Evolutionary conservation across 2,888 invertebrate species (phyloP), one percentile per base, ranked within the genome.

Genomic region (Priocnemis perturbator): DNA sequence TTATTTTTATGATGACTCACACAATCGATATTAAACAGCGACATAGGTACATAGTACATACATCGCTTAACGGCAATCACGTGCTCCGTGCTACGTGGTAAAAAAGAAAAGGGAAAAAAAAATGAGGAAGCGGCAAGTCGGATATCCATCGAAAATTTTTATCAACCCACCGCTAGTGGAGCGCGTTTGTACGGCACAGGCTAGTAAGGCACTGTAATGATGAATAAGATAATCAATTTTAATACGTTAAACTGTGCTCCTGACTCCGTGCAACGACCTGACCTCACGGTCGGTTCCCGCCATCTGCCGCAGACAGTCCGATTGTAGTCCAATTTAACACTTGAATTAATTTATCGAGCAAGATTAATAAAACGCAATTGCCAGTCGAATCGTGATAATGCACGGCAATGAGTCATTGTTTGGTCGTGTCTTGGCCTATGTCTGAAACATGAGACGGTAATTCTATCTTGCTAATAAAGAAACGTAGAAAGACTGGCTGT

Each of bases 271-370:
- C 82, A 78, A 79, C 71, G 82, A 81, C 78, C 81, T 71, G 75
- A 76, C 79, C 76, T 74, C 73, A 71, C 53, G 66, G 69, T 81
- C 81, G 73, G 80, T 79, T 81, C 76, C 68, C 73, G 72, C 72
- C 67, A 57, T 71, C 68, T 64, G 73, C 72, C n/a, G 64, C 77
- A 79, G 78, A 81, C 82, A 71, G 79, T 78, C 82, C 82, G 86
- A 86, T 86, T 85, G 83, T 83, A 71, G 77, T 79, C 77, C 84
- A 86, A 86, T 86, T 86, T 83, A 85, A 79, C 77, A 83, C 77
- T 83, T 85, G 82, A 85, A 85, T 85, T 85, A 82, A 82, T 85
- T 83, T 78, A 76, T 80, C 78, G 65, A 73, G 77, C 68, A 77
- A 74, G 78, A 79, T 84, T 86, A 84, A 86, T 84, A 83, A 86